These are phyloP conservation scores for Bruchidius siliquastri DNA, from an alignment of 2,888 invertebrate genomes.

Conservation along the genomic window DNA sequence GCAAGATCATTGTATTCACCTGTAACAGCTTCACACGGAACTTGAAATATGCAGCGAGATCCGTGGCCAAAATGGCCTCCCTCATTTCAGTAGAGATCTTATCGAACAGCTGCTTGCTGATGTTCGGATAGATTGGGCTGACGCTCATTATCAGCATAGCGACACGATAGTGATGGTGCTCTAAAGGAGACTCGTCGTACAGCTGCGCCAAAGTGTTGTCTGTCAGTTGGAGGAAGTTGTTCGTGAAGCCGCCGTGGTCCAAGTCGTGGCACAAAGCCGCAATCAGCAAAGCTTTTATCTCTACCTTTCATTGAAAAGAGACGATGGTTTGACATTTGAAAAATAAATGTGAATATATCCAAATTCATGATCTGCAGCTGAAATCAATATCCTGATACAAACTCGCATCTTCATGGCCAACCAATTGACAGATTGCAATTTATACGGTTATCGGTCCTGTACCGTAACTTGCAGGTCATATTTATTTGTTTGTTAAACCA, in stretches of 20 bases:
- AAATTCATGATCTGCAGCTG: too few species aligned
- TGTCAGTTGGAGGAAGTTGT: constrained; percentile 55
- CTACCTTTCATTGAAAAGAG: constrained; percentile 11
- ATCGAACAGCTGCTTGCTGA: constrained; percentile 44
- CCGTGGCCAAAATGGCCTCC: constrained; percentile 57
- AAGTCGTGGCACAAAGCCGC: constrained; percentile 59
- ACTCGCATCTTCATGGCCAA: too few species aligned
- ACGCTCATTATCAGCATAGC: constrained; percentile 55
- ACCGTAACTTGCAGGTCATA: too few species aligned
- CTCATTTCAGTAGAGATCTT: constrained; percentile 52
- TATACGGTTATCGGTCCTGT: too few species aligned
- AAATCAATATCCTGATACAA: too few species aligned
- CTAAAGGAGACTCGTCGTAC: constrained; percentile 56
- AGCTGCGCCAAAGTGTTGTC: constrained; percentile 53
- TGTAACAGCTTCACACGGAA: constrained; percentile 52
- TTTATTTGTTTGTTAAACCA: too few species aligned
- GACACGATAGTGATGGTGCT: constrained; percentile 58
- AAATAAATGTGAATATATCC: too few species aligned
- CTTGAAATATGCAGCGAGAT: constrained; percentile 55
- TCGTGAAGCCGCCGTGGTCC: constrained; percentile 60
- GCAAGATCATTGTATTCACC: constrained; percentile 26
- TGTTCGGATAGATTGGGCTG: constrained; percentile 49
- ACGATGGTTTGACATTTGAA: too few species aligned
- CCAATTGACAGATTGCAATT: too few species aligned
- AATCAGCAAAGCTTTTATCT: constrained; percentile 55